Evolutionary conservation across 2,113 vertebrate genomes (phyloP).

Genomic region (Xenus cinereus): DNA sequence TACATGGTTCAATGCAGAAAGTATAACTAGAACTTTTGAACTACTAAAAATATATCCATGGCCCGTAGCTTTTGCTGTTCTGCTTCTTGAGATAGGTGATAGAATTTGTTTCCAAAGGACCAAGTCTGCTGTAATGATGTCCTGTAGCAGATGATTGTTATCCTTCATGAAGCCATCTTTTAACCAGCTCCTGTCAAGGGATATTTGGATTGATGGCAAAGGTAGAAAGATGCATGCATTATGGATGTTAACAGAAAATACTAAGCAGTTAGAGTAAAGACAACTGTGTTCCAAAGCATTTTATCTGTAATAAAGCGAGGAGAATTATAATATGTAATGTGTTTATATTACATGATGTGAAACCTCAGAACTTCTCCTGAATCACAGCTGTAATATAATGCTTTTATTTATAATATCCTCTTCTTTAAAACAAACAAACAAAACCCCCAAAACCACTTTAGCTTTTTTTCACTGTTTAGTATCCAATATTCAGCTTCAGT

Average conservation of each 20-base stretch:
- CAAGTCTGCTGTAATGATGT: background rate
- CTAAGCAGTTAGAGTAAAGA: background rate
- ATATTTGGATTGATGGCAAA: background rate
- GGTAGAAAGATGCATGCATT: background rate
- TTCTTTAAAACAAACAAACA: background rate
- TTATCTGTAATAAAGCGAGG: background rate
- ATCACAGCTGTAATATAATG: background rate
- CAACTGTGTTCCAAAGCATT: background rate
- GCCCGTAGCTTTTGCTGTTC: background rate
- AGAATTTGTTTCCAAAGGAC: background rate
- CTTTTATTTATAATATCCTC: background rate
- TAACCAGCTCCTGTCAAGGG: background rate
- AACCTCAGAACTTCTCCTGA: background rate
- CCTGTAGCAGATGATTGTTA: background rate
- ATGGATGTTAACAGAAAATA: background rate
- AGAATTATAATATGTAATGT: background rate
- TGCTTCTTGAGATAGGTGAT: background rate
- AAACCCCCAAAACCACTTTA: fast-evolving
- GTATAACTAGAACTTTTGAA: background rate
- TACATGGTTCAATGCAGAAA: background rate
- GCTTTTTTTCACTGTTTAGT: background rate
- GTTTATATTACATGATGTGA: background rate
- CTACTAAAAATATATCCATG: background rate
- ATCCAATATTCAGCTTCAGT: background rate
- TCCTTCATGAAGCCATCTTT: background rate